phyloP scores from a whole-genome alignment of 2,113 vertebrate species.

The Eudyptes chrysolophus region DNA sequence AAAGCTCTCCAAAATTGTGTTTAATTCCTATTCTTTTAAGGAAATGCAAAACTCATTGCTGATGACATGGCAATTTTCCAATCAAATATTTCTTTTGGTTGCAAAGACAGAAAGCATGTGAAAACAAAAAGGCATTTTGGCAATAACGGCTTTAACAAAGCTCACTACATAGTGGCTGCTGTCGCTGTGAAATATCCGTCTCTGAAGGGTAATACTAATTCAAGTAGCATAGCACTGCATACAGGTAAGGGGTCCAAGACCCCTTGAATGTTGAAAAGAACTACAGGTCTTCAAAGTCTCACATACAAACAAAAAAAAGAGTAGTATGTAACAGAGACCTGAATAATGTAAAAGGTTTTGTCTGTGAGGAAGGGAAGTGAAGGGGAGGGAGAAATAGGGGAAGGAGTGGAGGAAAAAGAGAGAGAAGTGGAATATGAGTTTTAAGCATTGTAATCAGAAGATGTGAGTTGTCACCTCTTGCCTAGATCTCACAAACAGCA shows the following conservation, averaged over 20 bases:
- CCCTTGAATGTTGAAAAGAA: constrained; percentile 58
- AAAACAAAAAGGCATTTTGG: constrained; percentile 31
- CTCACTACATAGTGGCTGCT: constrained; percentile 10
- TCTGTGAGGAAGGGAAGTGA: neutral
- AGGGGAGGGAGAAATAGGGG: neutral
- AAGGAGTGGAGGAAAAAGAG: neutral
- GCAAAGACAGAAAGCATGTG: neutral
- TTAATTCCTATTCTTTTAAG: neutral
- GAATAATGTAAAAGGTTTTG: constrained; percentile 47
- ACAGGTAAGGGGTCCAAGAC: constrained; percentile 24
- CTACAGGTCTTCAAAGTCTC: constrained; percentile 60
- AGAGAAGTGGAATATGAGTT: neutral
- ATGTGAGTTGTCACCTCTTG: neutral
- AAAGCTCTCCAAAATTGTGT: neutral
- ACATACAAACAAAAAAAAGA: neutral
- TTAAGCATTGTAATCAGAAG: neutral
- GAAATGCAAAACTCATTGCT: neutral
- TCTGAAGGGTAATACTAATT: constrained; percentile 66
- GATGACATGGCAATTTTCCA: constrained; percentile 23
- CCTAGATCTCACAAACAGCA: neutral
- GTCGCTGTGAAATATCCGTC: neutral
- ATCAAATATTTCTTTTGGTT: constrained; percentile 50
- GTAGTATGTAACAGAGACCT: neutral
- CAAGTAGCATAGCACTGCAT: neutral
- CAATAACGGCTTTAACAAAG: constrained; percentile 50